Conservation (phyloP, 2,888 invertebrate species). For the Leucophenga montana region DNA sequence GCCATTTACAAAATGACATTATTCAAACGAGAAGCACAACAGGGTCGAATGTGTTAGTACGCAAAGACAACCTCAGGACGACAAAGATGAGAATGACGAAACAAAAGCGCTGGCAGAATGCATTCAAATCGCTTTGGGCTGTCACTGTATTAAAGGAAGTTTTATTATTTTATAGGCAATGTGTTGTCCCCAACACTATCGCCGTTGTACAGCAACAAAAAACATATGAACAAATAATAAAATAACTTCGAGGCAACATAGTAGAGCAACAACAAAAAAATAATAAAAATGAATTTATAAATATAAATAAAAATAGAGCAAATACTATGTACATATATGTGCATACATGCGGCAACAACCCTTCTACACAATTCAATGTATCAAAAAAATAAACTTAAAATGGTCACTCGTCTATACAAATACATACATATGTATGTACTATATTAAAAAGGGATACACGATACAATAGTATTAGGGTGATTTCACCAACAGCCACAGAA, state of each 20-base stretch:
- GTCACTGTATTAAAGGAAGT: not conserved
- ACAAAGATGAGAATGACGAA: constrained; percentile 58
- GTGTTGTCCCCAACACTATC: no score
- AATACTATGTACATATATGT: constrained; percentile 61
- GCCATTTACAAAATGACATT: constrained; percentile 65
- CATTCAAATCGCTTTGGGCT: not conserved
- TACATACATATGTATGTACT: constrained; percentile 2
- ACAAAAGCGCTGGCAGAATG: constrained; percentile 23
- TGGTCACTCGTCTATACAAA: not conserved
- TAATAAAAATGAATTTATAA: constrained; percentile 44
- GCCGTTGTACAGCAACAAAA: not conserved
- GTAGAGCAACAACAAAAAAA: constrained; percentile 58
- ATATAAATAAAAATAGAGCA: constrained; percentile 59
- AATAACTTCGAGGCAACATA: constrained; percentile 33
- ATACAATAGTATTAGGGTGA: no score
- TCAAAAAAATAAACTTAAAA: no score
- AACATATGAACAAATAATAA: constrained; percentile 63
- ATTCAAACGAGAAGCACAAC: constrained; percentile 56
- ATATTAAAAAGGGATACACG: not conserved
- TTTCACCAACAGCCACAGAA: no score
- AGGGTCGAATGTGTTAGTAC: no score
- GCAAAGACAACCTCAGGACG: no score
- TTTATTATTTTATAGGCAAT: not conserved
- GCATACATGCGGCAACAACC: constrained; percentile 10
- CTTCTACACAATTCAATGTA: not conserved